Percentiles rank a stretch among this genome's conserved stretches.
phyloP scores from a whole-genome alignment of 2,888 invertebrate genomes.

The Melanophora roralis region DNA sequence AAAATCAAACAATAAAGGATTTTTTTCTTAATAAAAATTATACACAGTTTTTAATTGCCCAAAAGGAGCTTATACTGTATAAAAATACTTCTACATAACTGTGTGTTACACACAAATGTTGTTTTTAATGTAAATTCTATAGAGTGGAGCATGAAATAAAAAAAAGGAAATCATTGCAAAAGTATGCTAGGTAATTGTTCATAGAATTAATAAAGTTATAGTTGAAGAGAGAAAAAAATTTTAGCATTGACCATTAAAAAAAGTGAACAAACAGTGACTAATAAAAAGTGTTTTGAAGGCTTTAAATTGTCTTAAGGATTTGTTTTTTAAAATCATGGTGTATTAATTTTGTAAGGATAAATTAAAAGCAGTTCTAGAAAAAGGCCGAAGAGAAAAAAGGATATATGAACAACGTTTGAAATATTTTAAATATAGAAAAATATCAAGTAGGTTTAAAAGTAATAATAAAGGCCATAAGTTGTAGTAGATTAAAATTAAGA shows the following conservation, averaged over 20 bases:
- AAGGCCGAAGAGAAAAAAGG: no score
- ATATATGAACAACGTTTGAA: no score
- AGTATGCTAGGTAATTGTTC: slow-evolving; percentile 48
- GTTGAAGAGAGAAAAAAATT: slow-evolving; percentile 1
- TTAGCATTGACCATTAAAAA: not conserved
- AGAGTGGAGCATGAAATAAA: not conserved
- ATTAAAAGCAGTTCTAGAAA: no score
- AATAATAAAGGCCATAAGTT: no score
- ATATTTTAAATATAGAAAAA: no score
- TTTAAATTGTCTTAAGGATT: no score
- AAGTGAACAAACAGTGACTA: not conserved
- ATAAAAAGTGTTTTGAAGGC: no score
- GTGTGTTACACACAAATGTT: not conserved
- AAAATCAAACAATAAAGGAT: not conserved
- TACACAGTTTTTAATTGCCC: not conserved
- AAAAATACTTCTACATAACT: not conserved
- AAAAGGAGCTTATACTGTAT: not conserved
- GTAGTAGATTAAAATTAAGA: no score
- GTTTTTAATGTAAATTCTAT: not conserved
- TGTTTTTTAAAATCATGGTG: no score
- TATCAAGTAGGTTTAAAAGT: no score
- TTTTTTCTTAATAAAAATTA: not conserved
- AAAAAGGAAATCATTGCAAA: not conserved
- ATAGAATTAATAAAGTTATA: slow-evolving; percentile 45
- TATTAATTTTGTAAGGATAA: no score